Evolutionary conservation across 2,113 vertebrate species (phyloP).

Genomic region (Bungarus multicinctus): DNA sequence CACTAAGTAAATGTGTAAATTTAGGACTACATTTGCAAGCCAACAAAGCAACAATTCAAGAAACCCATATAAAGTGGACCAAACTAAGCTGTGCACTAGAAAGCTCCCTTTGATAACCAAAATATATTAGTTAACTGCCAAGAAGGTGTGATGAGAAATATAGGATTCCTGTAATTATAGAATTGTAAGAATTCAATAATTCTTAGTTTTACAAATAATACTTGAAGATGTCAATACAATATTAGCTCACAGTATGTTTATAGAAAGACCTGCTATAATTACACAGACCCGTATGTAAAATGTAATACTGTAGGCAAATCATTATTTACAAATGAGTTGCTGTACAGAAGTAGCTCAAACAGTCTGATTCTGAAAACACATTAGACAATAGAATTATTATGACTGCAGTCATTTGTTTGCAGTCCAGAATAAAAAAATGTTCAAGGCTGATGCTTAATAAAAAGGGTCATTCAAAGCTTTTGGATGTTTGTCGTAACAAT

Average conservation of each 20-base stretch:
- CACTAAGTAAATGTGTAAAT: background rate
- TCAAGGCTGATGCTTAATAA: background rate
- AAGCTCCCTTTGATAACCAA: background rate
- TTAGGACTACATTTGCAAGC: background rate
- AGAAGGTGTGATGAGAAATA: background rate
- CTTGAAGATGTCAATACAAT: background rate
- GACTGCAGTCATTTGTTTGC: background rate
- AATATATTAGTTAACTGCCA: background rate
- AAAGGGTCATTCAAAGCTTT: background rate
- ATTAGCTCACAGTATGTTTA: background rate
- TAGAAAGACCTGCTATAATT: background rate
- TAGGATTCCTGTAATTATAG: background rate
- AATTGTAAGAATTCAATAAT: background rate
- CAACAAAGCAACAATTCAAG: too few species aligned
- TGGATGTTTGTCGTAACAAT: background rate
- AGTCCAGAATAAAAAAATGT: background rate
- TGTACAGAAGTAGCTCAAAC: background rate
- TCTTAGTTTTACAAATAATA: background rate
- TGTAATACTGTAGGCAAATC: background rate
- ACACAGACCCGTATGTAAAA: background rate
- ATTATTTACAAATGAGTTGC: background rate
- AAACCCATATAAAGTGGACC: background rate
- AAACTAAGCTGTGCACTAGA: background rate
- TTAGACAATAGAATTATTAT: background rate
- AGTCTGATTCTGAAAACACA: background rate